Conservation (phyloP, 2,113 vertebrate genomes). For the Ornithorhynchus anatinus region DNA sequence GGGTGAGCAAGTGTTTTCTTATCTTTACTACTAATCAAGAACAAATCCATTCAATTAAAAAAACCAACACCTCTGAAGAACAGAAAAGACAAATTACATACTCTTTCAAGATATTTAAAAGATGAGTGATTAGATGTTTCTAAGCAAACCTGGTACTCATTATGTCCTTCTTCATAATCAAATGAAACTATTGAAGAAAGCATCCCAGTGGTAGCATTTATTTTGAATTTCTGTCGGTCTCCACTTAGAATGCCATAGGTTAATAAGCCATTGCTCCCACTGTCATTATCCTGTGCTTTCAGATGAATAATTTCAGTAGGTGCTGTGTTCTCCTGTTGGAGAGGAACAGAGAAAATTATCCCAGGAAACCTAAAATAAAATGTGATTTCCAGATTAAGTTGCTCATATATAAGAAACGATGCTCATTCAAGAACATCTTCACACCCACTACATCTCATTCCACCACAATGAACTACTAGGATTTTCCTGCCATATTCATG, state of each 20-base stretch:
- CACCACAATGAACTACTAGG: too few relatives aligned
- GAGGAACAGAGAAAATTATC: neutral
- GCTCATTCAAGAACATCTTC: too few relatives aligned
- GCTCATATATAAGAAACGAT: too few relatives aligned
- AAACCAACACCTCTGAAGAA: too few relatives aligned
- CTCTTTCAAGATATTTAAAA: neutral
- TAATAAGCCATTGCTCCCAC: slow-evolving; percentile 54
- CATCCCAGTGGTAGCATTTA: slow-evolving; percentile 54
- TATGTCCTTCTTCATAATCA: slow-evolving; percentile 63
- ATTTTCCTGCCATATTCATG: too few relatives aligned
- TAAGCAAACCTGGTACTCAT: slow-evolving; percentile 62
- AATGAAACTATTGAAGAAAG: slow-evolving; percentile 51
- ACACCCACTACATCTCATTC: too few relatives aligned
- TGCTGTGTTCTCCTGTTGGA: slow-evolving; percentile 1
- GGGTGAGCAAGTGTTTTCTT: too few relatives aligned
- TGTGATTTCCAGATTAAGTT: too few relatives aligned
- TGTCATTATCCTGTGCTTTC: slow-evolving; percentile 45
- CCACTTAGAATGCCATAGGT: slow-evolving; percentile 47
- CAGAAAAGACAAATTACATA: too few relatives aligned
- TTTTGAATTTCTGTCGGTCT: slow-evolving; percentile 14
- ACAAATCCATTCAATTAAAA: too few relatives aligned
- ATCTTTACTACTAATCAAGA: too few relatives aligned
- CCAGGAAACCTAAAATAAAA: too few relatives aligned
- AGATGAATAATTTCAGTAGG: slow-evolving; percentile 41
- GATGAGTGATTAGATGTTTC: neutral